Evolutionary conservation across 2,888 invertebrate species (phyloP).

Genomic region (Stratiomys singularior): DNA sequence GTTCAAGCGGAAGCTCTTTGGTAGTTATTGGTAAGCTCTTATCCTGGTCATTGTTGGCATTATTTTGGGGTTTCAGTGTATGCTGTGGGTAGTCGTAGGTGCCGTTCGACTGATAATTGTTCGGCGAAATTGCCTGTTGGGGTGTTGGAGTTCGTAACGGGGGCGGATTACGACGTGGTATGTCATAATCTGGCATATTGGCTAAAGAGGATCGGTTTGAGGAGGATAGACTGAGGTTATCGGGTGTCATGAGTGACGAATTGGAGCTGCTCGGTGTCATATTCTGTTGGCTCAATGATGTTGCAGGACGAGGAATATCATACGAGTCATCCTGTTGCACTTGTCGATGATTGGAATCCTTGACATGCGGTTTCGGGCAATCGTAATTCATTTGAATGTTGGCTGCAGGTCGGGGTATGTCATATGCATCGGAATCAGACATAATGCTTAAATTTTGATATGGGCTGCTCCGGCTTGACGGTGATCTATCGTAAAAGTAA

Average conservation of each 20-base stretch:
- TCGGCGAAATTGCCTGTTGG: slow-evolving; percentile 48
- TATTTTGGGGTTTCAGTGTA: slow-evolving; percentile 35
- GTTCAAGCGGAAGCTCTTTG: slow-evolving; percentile 78
- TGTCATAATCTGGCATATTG: slow-evolving; percentile 77
- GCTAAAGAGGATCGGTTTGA: slow-evolving; percentile 69
- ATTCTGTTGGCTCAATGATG: slow-evolving; percentile 66
- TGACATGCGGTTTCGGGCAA: slow-evolving; percentile 64
- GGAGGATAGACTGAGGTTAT: slow-evolving; percentile 69
- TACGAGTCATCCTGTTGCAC: slow-evolving; percentile 68
- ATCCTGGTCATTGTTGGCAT: slow-evolving; percentile 55
- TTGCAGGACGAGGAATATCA: slow-evolving; percentile 73
- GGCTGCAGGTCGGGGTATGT: slow-evolving; percentile 73
- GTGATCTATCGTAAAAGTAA: slow-evolving; percentile 74
- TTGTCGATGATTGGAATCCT: slow-evolving; percentile 49
- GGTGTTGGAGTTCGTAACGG: slow-evolving; percentile 59
- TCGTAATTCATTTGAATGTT: slow-evolving; percentile 67
- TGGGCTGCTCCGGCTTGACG: slow-evolving; percentile 56
- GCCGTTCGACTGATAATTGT: slow-evolving; percentile 57
- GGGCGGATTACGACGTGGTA: slow-evolving; percentile 69
- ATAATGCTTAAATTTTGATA: slow-evolving; percentile 62
- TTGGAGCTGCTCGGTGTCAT: slow-evolving; percentile 76
- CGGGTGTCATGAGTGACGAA: slow-evolving; percentile 72
- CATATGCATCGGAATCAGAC: slow-evolving; percentile 65
- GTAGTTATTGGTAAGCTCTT: slow-evolving; percentile 56
- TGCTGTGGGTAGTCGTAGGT: slow-evolving; percentile 72